Evolutionary conservation across 1,140 invertebrate species (phyloP).

Genomic region (Drosophila nannoptera): DNA sequence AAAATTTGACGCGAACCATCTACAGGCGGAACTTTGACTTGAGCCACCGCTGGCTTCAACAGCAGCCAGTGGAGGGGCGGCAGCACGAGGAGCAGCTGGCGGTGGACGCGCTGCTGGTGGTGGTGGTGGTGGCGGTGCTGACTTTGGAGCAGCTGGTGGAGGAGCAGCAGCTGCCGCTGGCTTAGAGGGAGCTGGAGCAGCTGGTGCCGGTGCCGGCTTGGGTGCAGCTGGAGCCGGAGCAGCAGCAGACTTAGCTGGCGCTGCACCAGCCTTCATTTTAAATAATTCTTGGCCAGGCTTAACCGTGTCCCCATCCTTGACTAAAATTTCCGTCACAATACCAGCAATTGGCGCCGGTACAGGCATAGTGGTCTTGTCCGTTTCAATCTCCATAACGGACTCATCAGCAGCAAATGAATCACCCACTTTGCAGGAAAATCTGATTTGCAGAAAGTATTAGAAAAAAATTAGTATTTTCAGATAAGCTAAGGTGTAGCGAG

Average conservation of each 20-base stretch:
- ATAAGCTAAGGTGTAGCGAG: not conserved
- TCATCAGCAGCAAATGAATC: conserved; percentile 96
- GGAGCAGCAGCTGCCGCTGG: conserved; percentile 80
- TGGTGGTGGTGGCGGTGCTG: conserved; percentile 80
- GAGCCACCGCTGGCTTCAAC: conserved; percentile 79
- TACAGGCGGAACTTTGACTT: conserved; percentile 85
- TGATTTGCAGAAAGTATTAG: conserved; percentile 37
- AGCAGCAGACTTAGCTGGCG: conserved; percentile 60
- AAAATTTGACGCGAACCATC: conserved; percentile 93
- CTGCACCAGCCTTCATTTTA: conserved; percentile 84
- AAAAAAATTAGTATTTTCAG: not conserved
- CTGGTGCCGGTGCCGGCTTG: conserved; percentile 80
- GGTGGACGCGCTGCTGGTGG: conserved; percentile 80
- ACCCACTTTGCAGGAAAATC: conserved; percentile 89
- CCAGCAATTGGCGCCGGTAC: conserved; percentile 94
- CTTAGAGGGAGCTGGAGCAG: conserved; percentile 79
- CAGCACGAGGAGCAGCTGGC: conserved; percentile 86
- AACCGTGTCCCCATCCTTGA: conserved; percentile 94
- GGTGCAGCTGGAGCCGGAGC: conserved; percentile 80
- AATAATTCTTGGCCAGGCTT: conserved; percentile 92
- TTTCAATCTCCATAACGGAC: conserved; percentile 98
- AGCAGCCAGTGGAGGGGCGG: conserved; percentile 81
- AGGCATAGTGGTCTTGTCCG: conserved; percentile 97
- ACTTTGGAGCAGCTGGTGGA: conserved; percentile 78
- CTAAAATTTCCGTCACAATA: conserved; percentile 91